Base-by-base conservation (phyloP, 2,888 invertebrate genomes). In the Orchestes rusci region DNA sequence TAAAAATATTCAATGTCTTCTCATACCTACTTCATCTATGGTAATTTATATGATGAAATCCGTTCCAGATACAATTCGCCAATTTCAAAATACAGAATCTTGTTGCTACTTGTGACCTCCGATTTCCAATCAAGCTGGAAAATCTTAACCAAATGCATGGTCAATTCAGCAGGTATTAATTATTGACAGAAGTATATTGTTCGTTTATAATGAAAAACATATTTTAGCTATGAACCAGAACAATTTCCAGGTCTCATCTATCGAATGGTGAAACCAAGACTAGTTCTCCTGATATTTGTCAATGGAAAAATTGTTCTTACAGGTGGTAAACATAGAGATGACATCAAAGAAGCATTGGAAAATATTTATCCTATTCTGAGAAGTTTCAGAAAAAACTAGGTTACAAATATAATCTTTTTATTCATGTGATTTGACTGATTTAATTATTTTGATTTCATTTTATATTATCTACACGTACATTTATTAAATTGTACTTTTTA, bases 231-330 rank as follows among this genome's bases (percentile, higher is more conserved):
- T 64, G 99, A 99, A 68, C 97, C 99, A 0, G 99, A 99, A 70
- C 71, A 99, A 42, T 99, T 99, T 70, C 96, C 99, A 4, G 99
- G 97, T n/a, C 75, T 99, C 19, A 93, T 99, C 44, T 99, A 99
- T 67, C 77, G 97, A 59, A 91, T 99, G 92, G 89, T 97, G 29
- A 86, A 91, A 60, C 97, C 97, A 0, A 80, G 93, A 55, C 84
- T 99, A 53, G 97, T 97, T 3, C 71, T 99, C 51, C 73, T 99
- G 8, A 96, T 99, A 67, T 99, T 99, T 73, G 97, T 99, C 1
- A 97, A 96, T 67, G 99, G 99, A 42, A 99, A 99, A 77, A 83
- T 99, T 54, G 97, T 99, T 2, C 83, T 99, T 51, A 99, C 97
- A 61, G 95, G 96, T 53, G 96, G 92, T 19, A 97, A 96, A 72